These are phyloP conservation scores for Verasper variegatus DNA, from an alignment of 2,113 vertebrate genomes.

Conservation along the genomic window DNA sequence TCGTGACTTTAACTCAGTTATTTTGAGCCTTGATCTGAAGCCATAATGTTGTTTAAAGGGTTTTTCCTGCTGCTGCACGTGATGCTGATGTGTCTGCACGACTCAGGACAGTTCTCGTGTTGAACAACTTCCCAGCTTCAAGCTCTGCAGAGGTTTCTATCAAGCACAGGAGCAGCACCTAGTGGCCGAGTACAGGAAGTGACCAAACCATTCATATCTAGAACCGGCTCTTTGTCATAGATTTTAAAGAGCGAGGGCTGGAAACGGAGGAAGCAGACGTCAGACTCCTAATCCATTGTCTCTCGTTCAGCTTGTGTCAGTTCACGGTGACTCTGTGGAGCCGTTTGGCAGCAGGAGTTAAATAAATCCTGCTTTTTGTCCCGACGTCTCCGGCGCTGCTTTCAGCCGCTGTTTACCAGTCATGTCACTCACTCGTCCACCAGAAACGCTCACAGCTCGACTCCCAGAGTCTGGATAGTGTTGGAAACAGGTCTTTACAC, in stretches of 20 bases:
- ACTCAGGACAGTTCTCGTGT: too few species aligned
- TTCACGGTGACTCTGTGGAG: neutral
- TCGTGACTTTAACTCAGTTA: too few species aligned
- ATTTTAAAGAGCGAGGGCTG: neutral
- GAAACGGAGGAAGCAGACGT: too few species aligned
- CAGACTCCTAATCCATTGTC: too few species aligned
- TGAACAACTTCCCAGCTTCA: neutral
- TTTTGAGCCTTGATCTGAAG: too few species aligned
- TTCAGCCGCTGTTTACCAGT: neutral
- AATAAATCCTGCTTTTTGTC: neutral
- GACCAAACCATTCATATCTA: neutral
- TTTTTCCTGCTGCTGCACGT: too few species aligned
- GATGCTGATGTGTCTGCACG: too few species aligned
- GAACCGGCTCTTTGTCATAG: neutral
- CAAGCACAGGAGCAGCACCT: constrained; percentile 34
- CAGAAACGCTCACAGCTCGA: neutral
- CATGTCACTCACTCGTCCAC: neutral
- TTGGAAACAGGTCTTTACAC: too few species aligned
- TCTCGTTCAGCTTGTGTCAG: neutral
- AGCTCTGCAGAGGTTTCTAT: neutral
- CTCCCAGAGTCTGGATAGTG: too few species aligned
- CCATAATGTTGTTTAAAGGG: too few species aligned
- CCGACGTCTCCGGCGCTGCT: neutral
- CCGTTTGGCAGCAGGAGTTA: neutral
- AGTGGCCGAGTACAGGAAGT: constrained; percentile 27